Conservation (phyloP, 2,888 invertebrate species). For the Nomada ruficornis region DNA sequence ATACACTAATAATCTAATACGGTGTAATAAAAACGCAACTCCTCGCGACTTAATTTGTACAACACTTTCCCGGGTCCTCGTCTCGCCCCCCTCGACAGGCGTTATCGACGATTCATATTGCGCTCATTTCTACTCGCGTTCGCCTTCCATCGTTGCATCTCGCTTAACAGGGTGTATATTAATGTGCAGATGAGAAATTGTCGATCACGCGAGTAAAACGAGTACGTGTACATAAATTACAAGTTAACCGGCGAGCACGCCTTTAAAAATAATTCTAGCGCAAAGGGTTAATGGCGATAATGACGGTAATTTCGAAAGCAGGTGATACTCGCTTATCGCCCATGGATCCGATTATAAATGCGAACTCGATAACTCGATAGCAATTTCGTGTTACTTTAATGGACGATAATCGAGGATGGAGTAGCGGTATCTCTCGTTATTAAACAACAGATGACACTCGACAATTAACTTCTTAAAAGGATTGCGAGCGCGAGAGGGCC, state of each 20-base stretch:
- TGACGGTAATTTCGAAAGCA: conserved; percentile 58
- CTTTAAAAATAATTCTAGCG: conserved; percentile 34
- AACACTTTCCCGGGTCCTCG: too few species aligned
- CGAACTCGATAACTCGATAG: conserved; percentile 59
- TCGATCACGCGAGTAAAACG: neutral
- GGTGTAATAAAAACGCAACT: neutral
- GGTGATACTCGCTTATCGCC: conserved; percentile 52
- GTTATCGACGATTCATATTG: too few species aligned
- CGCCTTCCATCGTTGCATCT: neutral
- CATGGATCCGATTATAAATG: conserved; percentile 58
- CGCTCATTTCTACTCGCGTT: neutral
- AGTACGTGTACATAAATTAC: conserved; percentile 7
- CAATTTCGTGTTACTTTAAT: conserved; percentile 61
- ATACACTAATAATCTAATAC: neutral
- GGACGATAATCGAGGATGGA: conserved; percentile 53
- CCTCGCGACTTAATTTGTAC: too few species aligned
- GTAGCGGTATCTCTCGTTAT: conserved; percentile 51
- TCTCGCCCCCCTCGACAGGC: neutral
- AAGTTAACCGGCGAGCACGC: neutral
- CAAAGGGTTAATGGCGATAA: conserved; percentile 52
- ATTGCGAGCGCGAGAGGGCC: neutral
- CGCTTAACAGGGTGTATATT: neutral
- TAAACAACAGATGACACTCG: conserved; percentile 54
- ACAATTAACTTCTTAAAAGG: conserved; percentile 48
- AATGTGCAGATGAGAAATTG: neutral